These are phyloP conservation scores for Graphium colonna DNA, from an alignment of 2,888 invertebrate genomes.

Conservation along the genomic window DNA sequence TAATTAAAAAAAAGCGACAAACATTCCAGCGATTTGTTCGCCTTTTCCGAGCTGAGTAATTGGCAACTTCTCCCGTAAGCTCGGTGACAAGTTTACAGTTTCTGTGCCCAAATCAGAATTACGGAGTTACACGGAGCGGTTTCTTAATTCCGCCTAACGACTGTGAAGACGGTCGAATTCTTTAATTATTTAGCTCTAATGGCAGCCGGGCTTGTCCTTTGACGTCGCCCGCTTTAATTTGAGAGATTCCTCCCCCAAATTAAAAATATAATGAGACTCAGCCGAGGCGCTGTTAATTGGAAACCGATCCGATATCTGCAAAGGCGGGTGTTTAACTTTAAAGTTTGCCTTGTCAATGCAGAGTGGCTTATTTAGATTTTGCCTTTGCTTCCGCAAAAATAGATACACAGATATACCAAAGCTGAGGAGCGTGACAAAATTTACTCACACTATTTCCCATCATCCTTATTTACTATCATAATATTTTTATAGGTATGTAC, in stretches of 20 bases:
- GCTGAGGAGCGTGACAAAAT: too few species aligned
- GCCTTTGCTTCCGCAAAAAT: constrained; percentile 12
- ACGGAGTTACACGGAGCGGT: constrained; percentile 57
- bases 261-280: constrained; percentile 79
- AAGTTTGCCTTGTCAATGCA: constrained; percentile 43
- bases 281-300: constrained; percentile 75
- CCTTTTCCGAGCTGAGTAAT: neutral
- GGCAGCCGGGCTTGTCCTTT: constrained; percentile 73
- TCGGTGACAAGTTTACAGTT: constrained; percentile 13
- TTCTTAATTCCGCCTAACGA: constrained; percentile 72
- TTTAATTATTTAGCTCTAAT: constrained; percentile 80
- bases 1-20: neutral
- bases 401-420: neutral
- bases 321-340: constrained; percentile 49
- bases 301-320: constrained; percentile 68
- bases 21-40: neutral
- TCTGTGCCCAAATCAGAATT: constrained; percentile 61
- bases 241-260: constrained; percentile 77
- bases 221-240: constrained; percentile 76
- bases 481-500: too few species aligned
- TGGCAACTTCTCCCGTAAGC: constrained; percentile 4
- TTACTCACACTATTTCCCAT: too few species aligned
- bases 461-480: too few species aligned
- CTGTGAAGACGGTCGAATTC: constrained; percentile 72
- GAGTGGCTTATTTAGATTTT: constrained; percentile 32